phyloP scores from a whole-genome alignment of 2,888 invertebrate genomes.

The Drosophila greeni region DNA sequence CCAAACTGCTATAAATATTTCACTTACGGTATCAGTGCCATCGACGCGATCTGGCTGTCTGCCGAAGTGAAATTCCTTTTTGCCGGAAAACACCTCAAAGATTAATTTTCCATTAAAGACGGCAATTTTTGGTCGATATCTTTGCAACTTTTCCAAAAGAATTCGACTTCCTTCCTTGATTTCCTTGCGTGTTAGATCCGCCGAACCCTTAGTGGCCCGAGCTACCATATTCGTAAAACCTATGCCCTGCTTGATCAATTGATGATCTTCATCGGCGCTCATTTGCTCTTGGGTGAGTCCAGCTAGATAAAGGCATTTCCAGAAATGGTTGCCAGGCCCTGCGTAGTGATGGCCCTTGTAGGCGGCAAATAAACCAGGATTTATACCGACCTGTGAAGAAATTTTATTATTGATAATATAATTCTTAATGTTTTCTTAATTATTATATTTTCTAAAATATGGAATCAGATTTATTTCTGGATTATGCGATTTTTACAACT shows the following conservation, averaged over 20 bases:
- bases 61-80: constrained; percentile 98
- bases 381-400: constrained; percentile 93
- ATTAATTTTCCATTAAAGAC: constrained; percentile 99
- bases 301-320: constrained; percentile 97
- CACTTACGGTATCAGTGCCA: constrained; percentile 93
- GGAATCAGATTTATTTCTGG: too few relatives aligned
- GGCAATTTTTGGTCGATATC: constrained; percentile 96
- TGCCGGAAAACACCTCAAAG: constrained; percentile 97
- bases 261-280: constrained; percentile 97
- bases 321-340: constrained; percentile 99
- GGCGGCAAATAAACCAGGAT: constrained; percentile 97
- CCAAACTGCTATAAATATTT: too few relatives aligned
- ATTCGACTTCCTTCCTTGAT: constrained; percentile 95
- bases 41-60: constrained; percentile 95
- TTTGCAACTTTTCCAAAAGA: constrained; percentile 92
- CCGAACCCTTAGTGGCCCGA: constrained; percentile 96
- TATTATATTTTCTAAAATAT: neutral
- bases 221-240: constrained; percentile 99
- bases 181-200: constrained; percentile 95
- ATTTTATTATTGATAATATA: neutral
- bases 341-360: constrained; percentile 99
- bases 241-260: constrained; percentile 94
- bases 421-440: neutral
- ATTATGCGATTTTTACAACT: constrained; percentile 82
- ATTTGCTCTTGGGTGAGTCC: constrained; percentile 96